Base-by-base conservation (phyloP, 2,797 vertebrate genomes). In the Leptoclinus maculatus region DNA sequence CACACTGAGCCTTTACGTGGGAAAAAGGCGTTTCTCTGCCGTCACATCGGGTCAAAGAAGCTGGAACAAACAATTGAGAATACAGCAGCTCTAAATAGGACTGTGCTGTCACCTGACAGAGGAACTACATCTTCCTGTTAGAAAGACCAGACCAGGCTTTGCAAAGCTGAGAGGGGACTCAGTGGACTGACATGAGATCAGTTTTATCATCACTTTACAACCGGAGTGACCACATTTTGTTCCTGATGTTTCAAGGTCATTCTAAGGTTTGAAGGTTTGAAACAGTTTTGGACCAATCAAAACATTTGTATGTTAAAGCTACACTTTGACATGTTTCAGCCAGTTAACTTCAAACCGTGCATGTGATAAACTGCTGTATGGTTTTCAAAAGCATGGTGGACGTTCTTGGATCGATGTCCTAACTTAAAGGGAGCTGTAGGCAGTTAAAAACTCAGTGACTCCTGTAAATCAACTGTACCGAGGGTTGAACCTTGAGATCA, bases 61-160 rank as follows among this genome's bases (percentile, higher is more conserved):
- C 41, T 1, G 17, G 66, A 62, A 78, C 14, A 71, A 80, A 84
- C 79, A 88, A 78, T 74, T 74, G 69, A 76, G 68, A 80, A 74
- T 45, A 6, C 25, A 64, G 43, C 43, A n/a, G 53, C 47, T 67
- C 32, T 73, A 64, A 84, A 76, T 38, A 63, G 45, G 66, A 41
- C 32, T 9, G 9, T 13, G 32, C 32, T 65, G 77, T 59, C 84
- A 80, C 56, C 75, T 86, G 63, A 81, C 60, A 53, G 71, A 80
- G 56, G 49, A 76, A 60, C 7, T 25, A 51, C 34, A 25, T 53
- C 53, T 83, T 85, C 80, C 70, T 83, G 72, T 58, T 29, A 43
- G 36, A 21, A 51, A 49, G n/a, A 17, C 27, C 10, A 45, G 21
- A 54, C 19, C 36, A 25, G n/a, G 27, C 19, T n/a, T 25, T 66